Conservation (phyloP, 2,888 invertebrate species). For the Agrochola lychnidis region DNA sequence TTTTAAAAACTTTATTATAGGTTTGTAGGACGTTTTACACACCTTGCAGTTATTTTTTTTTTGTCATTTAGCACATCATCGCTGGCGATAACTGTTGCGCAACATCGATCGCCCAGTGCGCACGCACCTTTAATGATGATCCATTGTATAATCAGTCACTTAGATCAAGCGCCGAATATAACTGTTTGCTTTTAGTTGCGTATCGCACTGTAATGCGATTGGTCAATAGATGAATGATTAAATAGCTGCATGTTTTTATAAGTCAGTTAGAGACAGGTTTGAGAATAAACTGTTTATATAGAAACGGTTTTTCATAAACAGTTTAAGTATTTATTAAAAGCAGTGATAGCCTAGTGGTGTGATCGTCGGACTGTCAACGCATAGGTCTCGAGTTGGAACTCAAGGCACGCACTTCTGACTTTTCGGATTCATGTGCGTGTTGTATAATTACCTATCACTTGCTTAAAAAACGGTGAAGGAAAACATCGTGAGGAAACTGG, state of each 20-base stretch:
- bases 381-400: too few relatives aligned
- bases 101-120: conserved; percentile 13
- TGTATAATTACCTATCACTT: too few relatives aligned
- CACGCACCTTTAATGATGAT: conserved; percentile 68
- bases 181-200: conserved; percentile 59
- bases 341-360: too few relatives aligned
- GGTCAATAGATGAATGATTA: conserved; percentile 47
- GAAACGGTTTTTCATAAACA: background rate
- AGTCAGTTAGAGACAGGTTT: conserved; percentile 22
- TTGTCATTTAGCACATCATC: accelerated
- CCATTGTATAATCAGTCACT: conserved; percentile 75
- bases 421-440: too few relatives aligned
- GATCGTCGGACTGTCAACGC: too few relatives aligned
- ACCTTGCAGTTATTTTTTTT: background rate
- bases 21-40: background rate
- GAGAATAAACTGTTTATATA: background rate
- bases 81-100: background rate
- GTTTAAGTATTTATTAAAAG: background rate
- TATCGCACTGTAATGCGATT: conserved; percentile 30
- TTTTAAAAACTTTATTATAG: background rate
- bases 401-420: too few relatives aligned
- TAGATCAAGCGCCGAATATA: conserved; percentile 70
- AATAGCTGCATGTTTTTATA: conserved; percentile 22
- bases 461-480: too few relatives aligned
- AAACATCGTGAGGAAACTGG: too few relatives aligned